Percentiles rank a stretch among this genome's conserved stretches.
These are phyloP conservation scores for Pristis pectinata DNA, from an alignment of 2,797 vertebrate species.

Conservation along the genomic window DNA sequence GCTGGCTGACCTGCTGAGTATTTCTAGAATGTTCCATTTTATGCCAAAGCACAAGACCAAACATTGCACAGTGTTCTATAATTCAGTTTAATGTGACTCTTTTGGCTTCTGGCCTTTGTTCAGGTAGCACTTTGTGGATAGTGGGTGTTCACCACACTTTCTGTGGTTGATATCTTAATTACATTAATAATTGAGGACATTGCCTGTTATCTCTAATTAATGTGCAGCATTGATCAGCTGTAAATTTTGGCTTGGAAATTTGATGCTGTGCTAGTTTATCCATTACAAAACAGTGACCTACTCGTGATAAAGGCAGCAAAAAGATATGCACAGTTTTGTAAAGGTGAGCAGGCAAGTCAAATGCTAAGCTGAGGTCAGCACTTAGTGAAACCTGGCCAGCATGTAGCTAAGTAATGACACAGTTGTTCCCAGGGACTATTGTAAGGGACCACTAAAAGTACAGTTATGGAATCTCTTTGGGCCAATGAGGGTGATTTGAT, in stretches of 20 bases:
- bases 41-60: too few species aligned
- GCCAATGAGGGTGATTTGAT: too few species aligned
- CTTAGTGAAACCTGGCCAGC: too few species aligned
- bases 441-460: neutral
- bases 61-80: neutral
- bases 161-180: neutral
- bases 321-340: neutral
- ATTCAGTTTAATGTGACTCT: neutral
- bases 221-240: neutral
- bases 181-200: neutral
- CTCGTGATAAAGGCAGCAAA: too few species aligned
- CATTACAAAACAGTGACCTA: neutral
- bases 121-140: neutral
- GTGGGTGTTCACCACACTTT: neutral
- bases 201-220: neutral
- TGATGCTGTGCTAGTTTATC: neutral
- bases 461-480: too few species aligned
- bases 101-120: neutral
- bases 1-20: too few species aligned
- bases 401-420: neutral
- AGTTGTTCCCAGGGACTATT: neutral
- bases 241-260: neutral
- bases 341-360: too few species aligned
- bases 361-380: neutral
- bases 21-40: too few species aligned